These are phyloP conservation scores for Capitulum mitella DNA, from an alignment of 2,888 invertebrate species.

Conservation along the genomic window DNA sequence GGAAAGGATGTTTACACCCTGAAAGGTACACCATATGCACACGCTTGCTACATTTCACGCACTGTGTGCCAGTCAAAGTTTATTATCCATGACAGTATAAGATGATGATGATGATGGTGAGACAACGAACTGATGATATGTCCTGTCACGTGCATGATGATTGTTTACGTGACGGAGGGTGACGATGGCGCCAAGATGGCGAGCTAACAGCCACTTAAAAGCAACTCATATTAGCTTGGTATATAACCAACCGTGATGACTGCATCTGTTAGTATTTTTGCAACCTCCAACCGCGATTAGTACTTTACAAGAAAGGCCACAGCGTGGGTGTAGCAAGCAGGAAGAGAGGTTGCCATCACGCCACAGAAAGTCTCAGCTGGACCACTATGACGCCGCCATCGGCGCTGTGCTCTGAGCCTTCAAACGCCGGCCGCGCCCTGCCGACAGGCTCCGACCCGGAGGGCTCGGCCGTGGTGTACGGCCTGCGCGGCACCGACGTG, in stretches of 20 bases:
- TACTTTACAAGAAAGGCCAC: too few species aligned
- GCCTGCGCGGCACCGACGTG: conserved; percentile 63
- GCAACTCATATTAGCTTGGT: too few species aligned
- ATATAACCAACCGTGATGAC: background rate
- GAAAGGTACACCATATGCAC: conserved; percentile 46
- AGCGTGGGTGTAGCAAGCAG: too few species aligned
- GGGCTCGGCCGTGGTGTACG: conserved; percentile 58
- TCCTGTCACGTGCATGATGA: background rate
- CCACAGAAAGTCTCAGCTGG: background rate
- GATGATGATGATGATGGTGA: background rate
- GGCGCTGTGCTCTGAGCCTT: too few species aligned
- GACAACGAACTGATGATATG: background rate
- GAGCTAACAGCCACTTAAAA: too few species aligned
- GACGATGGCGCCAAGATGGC: too few species aligned
- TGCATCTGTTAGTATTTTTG: background rate
- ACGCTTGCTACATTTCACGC: too few species aligned
- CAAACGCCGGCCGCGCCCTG: background rate
- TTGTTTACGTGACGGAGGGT: background rate
- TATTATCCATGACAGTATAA: background rate
- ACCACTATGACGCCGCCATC: background rate
- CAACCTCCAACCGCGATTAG: background rate
- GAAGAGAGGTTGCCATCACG: background rate
- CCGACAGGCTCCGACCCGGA: conserved; percentile 66
- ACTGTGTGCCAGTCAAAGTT: background rate
- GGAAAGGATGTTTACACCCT: conserved; percentile 69